phyloP scores from a whole-genome alignment of 2,888 invertebrate species.

The Magallana nippona region DNA sequence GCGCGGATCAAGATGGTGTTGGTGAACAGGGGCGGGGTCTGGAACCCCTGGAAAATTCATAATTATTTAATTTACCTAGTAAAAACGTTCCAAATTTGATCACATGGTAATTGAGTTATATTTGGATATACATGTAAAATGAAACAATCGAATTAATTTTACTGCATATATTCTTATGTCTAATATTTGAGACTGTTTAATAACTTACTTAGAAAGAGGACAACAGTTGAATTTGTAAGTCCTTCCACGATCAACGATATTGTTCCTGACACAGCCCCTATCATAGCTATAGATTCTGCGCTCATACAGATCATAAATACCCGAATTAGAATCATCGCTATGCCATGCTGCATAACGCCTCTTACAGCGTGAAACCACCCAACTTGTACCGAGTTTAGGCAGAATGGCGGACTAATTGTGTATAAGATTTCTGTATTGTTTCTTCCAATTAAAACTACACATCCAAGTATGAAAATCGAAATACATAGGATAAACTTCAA shows the following conservation, averaged over 20 bases:
- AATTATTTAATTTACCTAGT: no score
- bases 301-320: not conserved
- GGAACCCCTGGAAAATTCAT: no score
- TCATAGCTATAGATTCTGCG: not conserved
- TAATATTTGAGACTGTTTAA: no score
- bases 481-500: not conserved
- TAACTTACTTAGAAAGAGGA: conserved; percentile 13
- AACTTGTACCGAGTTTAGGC: not conserved
- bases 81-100: no score
- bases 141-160: no score
- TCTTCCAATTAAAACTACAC: not conserved
- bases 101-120: no score
- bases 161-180: no score
- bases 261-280: not conserved
- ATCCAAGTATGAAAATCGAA: not conserved
- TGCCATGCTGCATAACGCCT: conserved; percentile 16
- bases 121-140: no score
- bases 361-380: not conserved
- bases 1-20: no score
- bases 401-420: not conserved
- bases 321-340: conserved; percentile 5
- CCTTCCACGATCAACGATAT: not conserved
- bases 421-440: not conserved
- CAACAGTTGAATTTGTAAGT: not conserved
- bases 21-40: no score